Evolutionary conservation across 2,888 invertebrate genomes (phyloP).

Genomic region (Torymus aiolomorphi): DNA sequence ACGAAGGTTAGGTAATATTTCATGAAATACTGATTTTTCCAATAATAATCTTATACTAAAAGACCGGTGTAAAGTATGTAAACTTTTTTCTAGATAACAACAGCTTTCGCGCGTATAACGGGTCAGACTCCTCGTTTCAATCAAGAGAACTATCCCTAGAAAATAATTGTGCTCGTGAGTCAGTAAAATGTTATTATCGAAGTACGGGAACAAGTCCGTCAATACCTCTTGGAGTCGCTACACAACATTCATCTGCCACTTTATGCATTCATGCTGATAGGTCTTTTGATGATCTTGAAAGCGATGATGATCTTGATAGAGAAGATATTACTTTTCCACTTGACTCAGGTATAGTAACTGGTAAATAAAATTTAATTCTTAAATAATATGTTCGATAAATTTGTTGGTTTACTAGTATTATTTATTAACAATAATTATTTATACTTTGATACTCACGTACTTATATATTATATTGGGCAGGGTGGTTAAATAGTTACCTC

Average conservation of each 20-base stretch:
- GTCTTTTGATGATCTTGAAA: conserved; percentile 89
- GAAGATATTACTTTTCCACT: conserved; percentile 90
- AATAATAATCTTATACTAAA: too few relatives aligned
- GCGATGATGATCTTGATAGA: conserved; percentile 91
- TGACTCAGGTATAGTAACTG: conserved; percentile 86
- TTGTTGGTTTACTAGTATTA: too few relatives aligned
- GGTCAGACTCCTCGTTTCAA: conserved; percentile 20
- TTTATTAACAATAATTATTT: too few relatives aligned
- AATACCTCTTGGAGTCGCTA: conserved; percentile 75
- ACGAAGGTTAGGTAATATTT: too few relatives aligned
- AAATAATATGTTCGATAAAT: too few relatives aligned
- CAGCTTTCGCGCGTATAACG: conserved; percentile 10
- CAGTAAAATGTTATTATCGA: conserved; percentile 76
- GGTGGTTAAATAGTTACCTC: too few relatives aligned
- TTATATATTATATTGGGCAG: too few relatives aligned
- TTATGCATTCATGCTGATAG: conserved; percentile 81
- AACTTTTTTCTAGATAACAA: conserved; percentile 28
- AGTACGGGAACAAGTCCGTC: conserved; percentile 81
- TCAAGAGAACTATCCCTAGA: conserved; percentile 14
- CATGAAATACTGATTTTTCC: too few relatives aligned
- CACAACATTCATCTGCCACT: conserved; percentile 73
- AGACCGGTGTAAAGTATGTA: too few relatives aligned
- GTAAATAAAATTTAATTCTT: conserved; percentile 51
- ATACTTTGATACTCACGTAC: too few relatives aligned
- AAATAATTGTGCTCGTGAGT: conserved; percentile 67